Base-by-base conservation (phyloP, 2,888 invertebrate genomes). In the Acanthococcus lagerstroemiae region DNA sequence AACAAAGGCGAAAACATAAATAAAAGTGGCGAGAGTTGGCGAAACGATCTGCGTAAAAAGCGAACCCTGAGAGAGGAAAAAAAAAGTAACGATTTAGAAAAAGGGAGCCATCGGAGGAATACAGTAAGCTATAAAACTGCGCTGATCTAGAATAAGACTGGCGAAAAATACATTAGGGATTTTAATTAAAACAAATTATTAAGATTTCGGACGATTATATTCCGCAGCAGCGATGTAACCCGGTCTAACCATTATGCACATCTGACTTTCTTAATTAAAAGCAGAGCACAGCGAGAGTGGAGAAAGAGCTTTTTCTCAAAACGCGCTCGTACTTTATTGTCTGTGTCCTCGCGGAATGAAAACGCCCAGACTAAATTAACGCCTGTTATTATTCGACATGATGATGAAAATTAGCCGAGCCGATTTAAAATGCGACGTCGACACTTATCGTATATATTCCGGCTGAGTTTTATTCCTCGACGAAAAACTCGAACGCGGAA, bases 111-210 rank as follows among this genome's bases (percentile, higher is more conserved):
- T 22, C 21, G 9, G 50, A 30, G 50, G 27, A 61, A 61, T 52
- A 50, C 52, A 37, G 48, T 22, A 27, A 22, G 50, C 24, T 19
- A 61, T 61, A 61, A 61, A 61, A 52, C 30, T 61, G 37, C 25
- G 52, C 30, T 26, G 27, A 61, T 52, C 52, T 55, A 45, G 21
- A 9, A 24, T 45, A 30, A 56, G 27, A 44, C 24, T 37, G 22
- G 61, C 61, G 61, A 61, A 61, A 61, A 61, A 61, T 52, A 52
- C 50, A 52, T 61, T 61, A 61, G 19, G 26, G 50, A 50, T 50
- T 61, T 61, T 61, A 61, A 61, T 61, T 61, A 61, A 61, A 61
- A 61, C 61, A 61, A 61, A 61, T 61, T 61, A 61, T 61, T 61
- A 61, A 61, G 61, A 61, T 25, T 48, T 61, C 52, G 52, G 27